Evolutionary conservation across 2,797 vertebrate genomes (phyloP).

Genomic region (Propithecus perrieri): DNA sequence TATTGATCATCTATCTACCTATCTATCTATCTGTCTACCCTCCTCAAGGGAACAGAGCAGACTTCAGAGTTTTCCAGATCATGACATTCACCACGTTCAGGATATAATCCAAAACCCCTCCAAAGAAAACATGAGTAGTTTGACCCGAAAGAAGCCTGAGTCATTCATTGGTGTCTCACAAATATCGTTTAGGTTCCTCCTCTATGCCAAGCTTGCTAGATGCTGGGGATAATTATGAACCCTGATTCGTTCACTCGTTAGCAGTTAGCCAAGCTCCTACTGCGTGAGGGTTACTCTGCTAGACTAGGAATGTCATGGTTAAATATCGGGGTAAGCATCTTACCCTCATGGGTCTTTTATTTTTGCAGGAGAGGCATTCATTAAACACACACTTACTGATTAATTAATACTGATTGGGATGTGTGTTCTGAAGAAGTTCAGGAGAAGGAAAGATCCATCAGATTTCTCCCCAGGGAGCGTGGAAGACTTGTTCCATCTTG

Average conservation of each 20-base stretch:
- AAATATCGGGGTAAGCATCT: fast-evolving
- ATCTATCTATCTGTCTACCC: no score
- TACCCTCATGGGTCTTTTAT: background rate
- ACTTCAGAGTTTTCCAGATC: background rate
- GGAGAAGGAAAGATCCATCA: background rate
- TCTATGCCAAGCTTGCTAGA: background rate
- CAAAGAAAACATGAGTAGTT: background rate
- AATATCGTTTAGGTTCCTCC: background rate
- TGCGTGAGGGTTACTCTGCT: fast-evolving
- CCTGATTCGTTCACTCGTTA: no score
- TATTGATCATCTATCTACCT: background rate
- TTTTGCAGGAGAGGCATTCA: background rate
- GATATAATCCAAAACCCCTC: background rate
- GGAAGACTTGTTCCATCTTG: conserved; percentile 56
- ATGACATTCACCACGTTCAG: background rate
- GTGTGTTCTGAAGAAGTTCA: background rate
- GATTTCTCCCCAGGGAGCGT: background rate
- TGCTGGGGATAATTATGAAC: background rate
- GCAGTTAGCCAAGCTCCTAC: background rate
- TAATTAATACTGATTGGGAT: background rate
- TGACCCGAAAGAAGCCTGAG: background rate
- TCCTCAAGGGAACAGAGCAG: background rate
- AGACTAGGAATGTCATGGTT: fast-evolving
- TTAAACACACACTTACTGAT: background rate
- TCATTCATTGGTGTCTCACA: background rate